Conservation (phyloP, 64 coral and sea anemone species). For the Montipora cactus region DNA sequence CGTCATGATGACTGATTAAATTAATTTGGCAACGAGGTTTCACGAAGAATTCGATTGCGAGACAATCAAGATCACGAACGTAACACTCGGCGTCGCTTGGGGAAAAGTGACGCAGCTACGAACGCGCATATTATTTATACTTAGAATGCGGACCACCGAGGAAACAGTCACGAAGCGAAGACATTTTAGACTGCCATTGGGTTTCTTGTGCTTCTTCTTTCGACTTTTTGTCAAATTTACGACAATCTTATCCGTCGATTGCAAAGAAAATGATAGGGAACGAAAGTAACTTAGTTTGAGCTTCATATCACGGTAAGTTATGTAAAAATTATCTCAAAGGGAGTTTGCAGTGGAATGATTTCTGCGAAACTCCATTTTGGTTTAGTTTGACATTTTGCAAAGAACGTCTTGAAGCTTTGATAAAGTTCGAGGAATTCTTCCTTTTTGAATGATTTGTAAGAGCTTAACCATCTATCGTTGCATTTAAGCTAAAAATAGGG, state of each 20-base stretch:
- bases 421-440: not conserved
- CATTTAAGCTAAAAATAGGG: conserved; percentile 7
- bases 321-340: not conserved
- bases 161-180: conserved; percentile 75
- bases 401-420: conserved; percentile 71
- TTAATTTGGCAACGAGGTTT: conserved; percentile 68
- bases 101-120: conserved; percentile 94
- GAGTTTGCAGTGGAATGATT: conserved; percentile 43
- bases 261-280: conserved; percentile 10
- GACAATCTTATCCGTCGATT: conserved; percentile 32
- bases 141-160: conserved; percentile 87
- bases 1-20: conserved; percentile 92
- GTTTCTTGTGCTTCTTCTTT: conserved; percentile 91
- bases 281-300: conserved; percentile 54
- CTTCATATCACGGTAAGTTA: conserved; percentile 59
- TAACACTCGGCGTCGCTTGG: conserved; percentile 88
- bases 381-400: conserved; percentile 82
- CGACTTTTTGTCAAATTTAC: conserved; percentile 46
- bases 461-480: conserved; percentile 83
- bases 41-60: conserved; percentile 57
- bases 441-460: conserved; percentile 56
- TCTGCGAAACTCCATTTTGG: conserved; percentile 80
- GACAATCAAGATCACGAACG: conserved; percentile 80
- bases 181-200: conserved; percentile 88
- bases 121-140: conserved; percentile 98